Evolutionary conservation across 1,140 invertebrate species (phyloP), one percentile per base, ranked within the genome.

Genomic region (Rhagoletis pomonella): DNA sequence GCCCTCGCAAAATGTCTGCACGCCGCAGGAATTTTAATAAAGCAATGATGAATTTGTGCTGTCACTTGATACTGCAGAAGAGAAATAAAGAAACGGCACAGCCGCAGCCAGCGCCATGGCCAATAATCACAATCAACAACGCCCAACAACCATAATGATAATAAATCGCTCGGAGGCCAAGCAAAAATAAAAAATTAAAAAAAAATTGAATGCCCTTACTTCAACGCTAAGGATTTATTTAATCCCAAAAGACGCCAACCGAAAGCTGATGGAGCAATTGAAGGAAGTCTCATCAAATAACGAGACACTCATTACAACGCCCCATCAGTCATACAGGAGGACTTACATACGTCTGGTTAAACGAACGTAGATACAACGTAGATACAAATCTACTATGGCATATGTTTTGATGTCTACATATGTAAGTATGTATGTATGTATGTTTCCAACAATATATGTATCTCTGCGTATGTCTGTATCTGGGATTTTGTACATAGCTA

Each of bases 41-140:
- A 85, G 84, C 84, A 55, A 85, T 85, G 84, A 85, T 85, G 84
- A 85, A 85, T 85, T 85, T 62, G 58, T 58, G 39, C n/a, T 85
- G 84, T 85, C 84, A 39, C 10, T 50, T 55, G 73, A 50, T 81
- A 44, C 73, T 17, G 19, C 73, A 50, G 29, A 12, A 58, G 12
- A n/a, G 3, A 9, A 47, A 0, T 44, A 19, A 77, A 10, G 2
- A 44, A 19, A 55, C n/a, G 3, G 50, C 29, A 29, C 29, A 29
- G 29, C 29, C 29, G 29, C 29, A 29, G 29, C 29, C 29, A 77
- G 19, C 69, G 10, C 73, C 47, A 19, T 4, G 3, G 47, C 73
- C 14, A n/a, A 42, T 58, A 81, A 81, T 58, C 73, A 55, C 47
- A 81, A 81, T 81, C 73, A 81, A 81, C 73, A 81, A 81, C 73